Evolutionary conservation across 2,797 vertebrate genomes (phyloP), one percentile per base, ranked within the genome.

Genomic region (Nasua narica): DNA sequence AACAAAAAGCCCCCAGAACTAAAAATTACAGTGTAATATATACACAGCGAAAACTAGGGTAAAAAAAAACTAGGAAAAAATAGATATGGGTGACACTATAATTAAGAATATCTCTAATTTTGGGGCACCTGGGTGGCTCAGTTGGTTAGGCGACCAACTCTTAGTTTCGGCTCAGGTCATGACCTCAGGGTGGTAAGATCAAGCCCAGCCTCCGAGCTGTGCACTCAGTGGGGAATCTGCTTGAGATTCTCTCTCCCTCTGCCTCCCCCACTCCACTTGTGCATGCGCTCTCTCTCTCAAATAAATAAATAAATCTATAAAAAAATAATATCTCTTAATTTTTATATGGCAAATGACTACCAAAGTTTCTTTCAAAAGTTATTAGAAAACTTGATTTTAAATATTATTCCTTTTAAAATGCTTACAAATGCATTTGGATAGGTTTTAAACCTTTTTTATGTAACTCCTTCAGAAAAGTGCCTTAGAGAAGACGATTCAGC

Each of bases 161-260:
- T 58, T 25, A 58, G 56, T 58, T 58, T 58, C 3, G 43, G 52
- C 54, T 58, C 56, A 58, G 56, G 56, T 58, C 23, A 11, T 58
- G 60, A 62, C 6, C 60, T 62, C 60, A 32, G 14, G 60, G 60
- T 62, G 13, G 60, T 16, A 12, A 62, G n/a, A 35, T 67, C 32
- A n/a, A 65, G 62, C 32, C 32, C 62, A 8, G 29, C 32, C n/a
- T 65, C 62, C n/a, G 62, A n/a, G 16, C 62, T 65, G 32, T n/a
- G 32, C 16, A 18, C 32, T n/a, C n/a, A 35, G 8, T n/a, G 0
- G 2, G 8, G n/a, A 8, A n/a, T 35, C 65, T 21, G n/a, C 65
- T 35, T 58, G 56, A 58, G 25, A 58, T 25, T 65, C 14, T 65
- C 29, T 32, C 62, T 32, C 60, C 58, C 29, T 60, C 58, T 60